Base-by-base conservation (phyloP, 2,113 vertebrate species). In the Aythya baeri region DNA sequence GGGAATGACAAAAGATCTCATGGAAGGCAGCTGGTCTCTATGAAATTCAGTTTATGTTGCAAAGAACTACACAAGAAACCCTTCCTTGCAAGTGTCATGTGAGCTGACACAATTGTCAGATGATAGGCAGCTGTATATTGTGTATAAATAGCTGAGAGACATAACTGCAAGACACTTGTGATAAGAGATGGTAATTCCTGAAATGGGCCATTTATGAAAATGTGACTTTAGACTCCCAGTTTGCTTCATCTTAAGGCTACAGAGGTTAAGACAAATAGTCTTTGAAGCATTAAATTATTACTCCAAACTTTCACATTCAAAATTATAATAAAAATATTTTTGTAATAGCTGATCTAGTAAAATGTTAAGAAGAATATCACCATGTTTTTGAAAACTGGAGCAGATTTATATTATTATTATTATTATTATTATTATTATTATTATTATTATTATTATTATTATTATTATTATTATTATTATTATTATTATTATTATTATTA, bases 1-100 rank as follows among this genome's bases (percentile, higher is more conserved):
- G 96, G 86, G 88, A 96, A 96, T 89, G 36, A 89, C 71, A 88
- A n/a, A 16, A 92, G 81, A 97, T 94, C 88, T 97, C 87, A 94
- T 91, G 87, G 92, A 97, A 97, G 46, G 83, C 43, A 43, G 41
- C 32, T 89, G 73, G 43, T 94, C 46, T 63, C 52, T 92, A 82
- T 68, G 55, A 96, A 93, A 63, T 88, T 96, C 72, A 92, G 62
- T 90, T 97, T 97, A 85, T 92, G 58, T 87, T 93, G 65, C 11
- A 52, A 96, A 86, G 96, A 93, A 91, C 85, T 67, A 91, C 95
- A 73, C 72, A 83, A 68, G 36, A 95, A 95, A 87, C 63, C 27
- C 96, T 88, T 92, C 32, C 65, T 83, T 83, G 13, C 9, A 97
- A 94, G 77, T 91, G 82, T 92, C 74, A 70, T 77, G 77, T 90